phyloP scores from a whole-genome alignment of 2,113 vertebrate genomes.

The Chrysemys picta region DNA sequence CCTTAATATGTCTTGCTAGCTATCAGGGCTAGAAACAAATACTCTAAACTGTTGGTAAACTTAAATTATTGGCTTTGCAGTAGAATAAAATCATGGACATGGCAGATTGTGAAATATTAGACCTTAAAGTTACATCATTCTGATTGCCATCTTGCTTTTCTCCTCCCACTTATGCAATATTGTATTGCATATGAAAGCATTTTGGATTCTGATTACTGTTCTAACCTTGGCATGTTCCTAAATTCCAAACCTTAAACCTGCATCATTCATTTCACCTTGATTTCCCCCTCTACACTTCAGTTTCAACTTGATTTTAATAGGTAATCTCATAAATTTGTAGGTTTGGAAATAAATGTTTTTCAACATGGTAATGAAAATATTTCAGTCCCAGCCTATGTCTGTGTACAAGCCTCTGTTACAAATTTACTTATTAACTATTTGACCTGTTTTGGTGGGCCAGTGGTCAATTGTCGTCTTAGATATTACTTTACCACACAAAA shows the following conservation, averaged over 20 bases:
- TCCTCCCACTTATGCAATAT: neutral
- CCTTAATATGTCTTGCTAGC: neutral
- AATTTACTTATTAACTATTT: neutral
- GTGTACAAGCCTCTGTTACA: neutral
- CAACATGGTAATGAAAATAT: neutral
- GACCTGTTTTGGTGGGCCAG: neutral
- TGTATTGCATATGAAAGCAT: neutral
- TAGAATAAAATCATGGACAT: neutral
- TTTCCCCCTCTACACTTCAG: neutral
- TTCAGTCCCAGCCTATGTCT: neutral
- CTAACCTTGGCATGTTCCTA: neutral
- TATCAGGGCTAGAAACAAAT: neutral
- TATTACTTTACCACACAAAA: neutral
- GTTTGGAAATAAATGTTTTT: neutral
- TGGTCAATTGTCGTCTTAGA: neutral
- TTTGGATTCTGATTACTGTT: neutral
- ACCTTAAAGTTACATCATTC: neutral
- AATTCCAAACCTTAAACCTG: neutral
- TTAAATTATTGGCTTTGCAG: neutral
- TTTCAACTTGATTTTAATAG: neutral
- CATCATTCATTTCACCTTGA: neutral
- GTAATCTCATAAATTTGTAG: neutral
- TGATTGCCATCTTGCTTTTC: neutral
- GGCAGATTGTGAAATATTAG: neutral
- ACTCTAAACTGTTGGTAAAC: neutral